Conservation (phyloP, 1,140 invertebrate species). For the Bombus vancouverensis region DNA sequence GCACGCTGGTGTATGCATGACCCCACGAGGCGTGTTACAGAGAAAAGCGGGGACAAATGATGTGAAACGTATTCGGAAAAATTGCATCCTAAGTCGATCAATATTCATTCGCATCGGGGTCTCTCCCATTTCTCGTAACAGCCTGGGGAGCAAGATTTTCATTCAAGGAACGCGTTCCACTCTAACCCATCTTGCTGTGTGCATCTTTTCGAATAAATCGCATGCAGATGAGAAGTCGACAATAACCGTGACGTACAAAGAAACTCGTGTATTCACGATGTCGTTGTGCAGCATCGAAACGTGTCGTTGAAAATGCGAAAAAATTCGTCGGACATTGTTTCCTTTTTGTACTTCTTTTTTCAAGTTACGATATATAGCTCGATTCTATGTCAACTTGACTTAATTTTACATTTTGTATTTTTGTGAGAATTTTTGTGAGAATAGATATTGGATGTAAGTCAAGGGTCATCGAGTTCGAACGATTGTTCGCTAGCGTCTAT, state of each 20-base stretch:
- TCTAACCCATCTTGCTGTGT: neutral
- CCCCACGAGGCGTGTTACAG: neutral
- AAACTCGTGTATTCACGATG: constrained; percentile 11
- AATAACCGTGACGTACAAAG: constrained; percentile 19
- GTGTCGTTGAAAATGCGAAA: neutral
- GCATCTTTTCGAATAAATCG: constrained; percentile 41
- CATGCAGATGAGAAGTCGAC: constrained; percentile 32
- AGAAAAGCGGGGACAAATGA: neutral
- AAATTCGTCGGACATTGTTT: too few relatives aligned
- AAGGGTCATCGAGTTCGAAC: too few relatives aligned
- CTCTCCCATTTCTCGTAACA: neutral
- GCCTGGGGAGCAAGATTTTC: constrained; percentile 3
- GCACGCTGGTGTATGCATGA: neutral
- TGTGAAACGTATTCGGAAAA: constrained; percentile 32
- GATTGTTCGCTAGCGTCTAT: too few relatives aligned
- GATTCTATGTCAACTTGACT: too few relatives aligned
- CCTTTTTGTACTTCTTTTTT: too few relatives aligned
- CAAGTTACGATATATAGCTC: too few relatives aligned
- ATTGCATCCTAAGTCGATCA: constrained; percentile 45
- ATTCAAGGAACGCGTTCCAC: constrained; percentile 33
- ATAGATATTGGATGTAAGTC: too few relatives aligned
- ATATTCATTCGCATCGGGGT: constrained; percentile 39
- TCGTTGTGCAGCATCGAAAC: neutral
- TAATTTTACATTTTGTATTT: too few relatives aligned
- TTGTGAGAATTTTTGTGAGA: too few relatives aligned